These are phyloP conservation scores for Oscheius sp. DNA, from an alignment of 2,888 invertebrate genomes.

Conservation along the genomic window DNA sequence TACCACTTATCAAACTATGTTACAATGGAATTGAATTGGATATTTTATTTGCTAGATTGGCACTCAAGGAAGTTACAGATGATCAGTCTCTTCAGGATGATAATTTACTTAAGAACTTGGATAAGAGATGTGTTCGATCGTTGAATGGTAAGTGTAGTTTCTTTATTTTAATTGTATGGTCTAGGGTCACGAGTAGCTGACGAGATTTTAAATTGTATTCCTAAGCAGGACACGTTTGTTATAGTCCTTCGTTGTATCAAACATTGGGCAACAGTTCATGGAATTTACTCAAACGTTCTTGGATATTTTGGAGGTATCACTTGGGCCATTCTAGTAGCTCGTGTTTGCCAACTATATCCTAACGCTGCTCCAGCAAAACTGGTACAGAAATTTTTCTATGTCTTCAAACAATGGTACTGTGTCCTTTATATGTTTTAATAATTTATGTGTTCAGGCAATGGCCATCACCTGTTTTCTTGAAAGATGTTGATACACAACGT, in stretches of 20 bases:
- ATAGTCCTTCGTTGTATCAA: constrained; percentile 92
- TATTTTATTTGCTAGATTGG: constrained; percentile 92
- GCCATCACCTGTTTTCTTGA: constrained; percentile 96
- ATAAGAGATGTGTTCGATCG: constrained; percentile 85
- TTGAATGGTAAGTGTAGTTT: constrained; percentile 37
- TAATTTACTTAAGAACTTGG: constrained; percentile 88
- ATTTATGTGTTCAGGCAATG: constrained; percentile 78
- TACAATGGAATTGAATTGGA: constrained; percentile 97
- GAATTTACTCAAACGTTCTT: constrained; percentile 96
- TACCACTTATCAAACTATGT: constrained; percentile 98
- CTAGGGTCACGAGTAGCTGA: constrained; percentile 92
- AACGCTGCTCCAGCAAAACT: constrained; percentile 92
- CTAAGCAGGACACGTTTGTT: constrained; percentile 90
- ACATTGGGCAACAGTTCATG: constrained; percentile 73
- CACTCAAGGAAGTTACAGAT: constrained; percentile 82
- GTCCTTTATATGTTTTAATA: not conserved
- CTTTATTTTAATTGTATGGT: constrained; percentile 20
- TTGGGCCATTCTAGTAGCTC: constrained; percentile 98
- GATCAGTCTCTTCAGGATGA: constrained; percentile 88
- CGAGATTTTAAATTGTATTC: constrained; percentile 93
- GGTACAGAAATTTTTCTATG: constrained; percentile 96
- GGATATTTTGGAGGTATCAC: constrained; percentile 91
- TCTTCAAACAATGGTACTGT: constrained; percentile 88
- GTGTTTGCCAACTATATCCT: constrained; percentile 97
- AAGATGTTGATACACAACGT: constrained; percentile 77